These are phyloP conservation scores for Tethea ocularis DNA, from an alignment of 2,888 invertebrate genomes.

Conservation along the genomic window DNA sequence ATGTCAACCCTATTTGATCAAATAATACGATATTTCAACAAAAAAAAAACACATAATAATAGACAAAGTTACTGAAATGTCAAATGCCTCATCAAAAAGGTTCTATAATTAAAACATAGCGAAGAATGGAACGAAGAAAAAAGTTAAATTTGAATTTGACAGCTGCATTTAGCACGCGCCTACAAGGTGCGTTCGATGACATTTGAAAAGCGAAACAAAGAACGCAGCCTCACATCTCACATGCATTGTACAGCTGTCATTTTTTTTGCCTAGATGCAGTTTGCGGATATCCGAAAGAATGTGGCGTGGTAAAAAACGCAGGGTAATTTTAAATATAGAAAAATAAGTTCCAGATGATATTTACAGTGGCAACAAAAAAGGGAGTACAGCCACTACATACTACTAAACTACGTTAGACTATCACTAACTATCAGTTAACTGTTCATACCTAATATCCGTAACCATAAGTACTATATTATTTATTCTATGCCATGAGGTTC, in stretches of 20 bases:
- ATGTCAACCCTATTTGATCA: too few relatives aligned
- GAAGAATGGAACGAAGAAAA: conserved; percentile 11
- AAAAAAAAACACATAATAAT: neutral
- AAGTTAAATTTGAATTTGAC: conserved; percentile 34
- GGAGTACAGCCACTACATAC: too few relatives aligned
- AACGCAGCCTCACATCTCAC: conserved; percentile 24
- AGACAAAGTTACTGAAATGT: neutral
- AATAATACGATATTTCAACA: too few relatives aligned
- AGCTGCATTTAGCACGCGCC: conserved; percentile 40
- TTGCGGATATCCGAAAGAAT: conserved; percentile 4
- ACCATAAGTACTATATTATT: too few relatives aligned
- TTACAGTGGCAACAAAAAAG: too few relatives aligned
- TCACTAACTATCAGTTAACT: too few relatives aligned
- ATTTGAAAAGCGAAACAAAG: conserved; percentile 35
- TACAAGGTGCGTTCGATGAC: conserved; percentile 47
- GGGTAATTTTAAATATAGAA: neutral
- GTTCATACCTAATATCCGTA: too few relatives aligned
- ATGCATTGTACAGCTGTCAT: conserved; percentile 25
- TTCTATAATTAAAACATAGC: conserved; percentile 11
- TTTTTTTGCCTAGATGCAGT: neutral
- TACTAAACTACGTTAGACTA: too few relatives aligned
- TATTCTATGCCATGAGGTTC: too few relatives aligned
- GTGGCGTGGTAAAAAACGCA: neutral
- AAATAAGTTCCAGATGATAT: too few relatives aligned
- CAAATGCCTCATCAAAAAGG: neutral